Evolutionary conservation across 1,140 invertebrate species (phyloP).

Genomic region (Meloidogyne chitwoodi): DNA sequence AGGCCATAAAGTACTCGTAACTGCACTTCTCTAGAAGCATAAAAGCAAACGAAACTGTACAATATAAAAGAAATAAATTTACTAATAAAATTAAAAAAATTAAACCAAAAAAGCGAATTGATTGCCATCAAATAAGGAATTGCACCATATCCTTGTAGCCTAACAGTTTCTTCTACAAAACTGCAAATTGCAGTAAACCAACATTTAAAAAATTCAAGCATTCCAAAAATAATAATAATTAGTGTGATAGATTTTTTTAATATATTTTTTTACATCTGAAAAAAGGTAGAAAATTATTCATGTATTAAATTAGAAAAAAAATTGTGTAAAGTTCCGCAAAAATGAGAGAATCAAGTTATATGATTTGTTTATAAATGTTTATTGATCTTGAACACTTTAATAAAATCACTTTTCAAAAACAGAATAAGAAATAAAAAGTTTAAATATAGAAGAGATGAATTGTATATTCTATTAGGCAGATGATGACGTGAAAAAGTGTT

Average conservation of each 20-base stretch:
- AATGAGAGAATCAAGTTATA: too few species aligned
- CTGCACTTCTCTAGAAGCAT: slow-evolving; percentile 21
- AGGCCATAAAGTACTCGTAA: slow-evolving; percentile 16
- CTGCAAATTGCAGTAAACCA: background rate
- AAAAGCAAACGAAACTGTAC: slow-evolving; percentile 28
- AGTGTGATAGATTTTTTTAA: background rate
- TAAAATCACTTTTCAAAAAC: background rate
- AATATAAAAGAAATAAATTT: background rate
- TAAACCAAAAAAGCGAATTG: slow-evolving; percentile 28
- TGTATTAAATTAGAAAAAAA: background rate
- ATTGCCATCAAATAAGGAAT: slow-evolving; percentile 22
- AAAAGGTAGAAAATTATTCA: background rate
- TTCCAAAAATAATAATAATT: background rate
- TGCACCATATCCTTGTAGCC: background rate
- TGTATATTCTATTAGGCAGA: background rate
- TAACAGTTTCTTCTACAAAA: background rate
- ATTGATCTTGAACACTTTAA: background rate
- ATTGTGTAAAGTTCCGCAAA: too few species aligned
- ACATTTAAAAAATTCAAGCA: background rate
- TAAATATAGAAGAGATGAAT: background rate
- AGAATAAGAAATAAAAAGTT: background rate
- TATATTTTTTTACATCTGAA: background rate
- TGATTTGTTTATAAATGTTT: background rate
- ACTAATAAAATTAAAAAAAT: slow-evolving; percentile 5
- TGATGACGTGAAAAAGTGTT: background rate